Base-by-base conservation (phyloP, 2,113 vertebrate genomes). In the Solea senegalensis region DNA sequence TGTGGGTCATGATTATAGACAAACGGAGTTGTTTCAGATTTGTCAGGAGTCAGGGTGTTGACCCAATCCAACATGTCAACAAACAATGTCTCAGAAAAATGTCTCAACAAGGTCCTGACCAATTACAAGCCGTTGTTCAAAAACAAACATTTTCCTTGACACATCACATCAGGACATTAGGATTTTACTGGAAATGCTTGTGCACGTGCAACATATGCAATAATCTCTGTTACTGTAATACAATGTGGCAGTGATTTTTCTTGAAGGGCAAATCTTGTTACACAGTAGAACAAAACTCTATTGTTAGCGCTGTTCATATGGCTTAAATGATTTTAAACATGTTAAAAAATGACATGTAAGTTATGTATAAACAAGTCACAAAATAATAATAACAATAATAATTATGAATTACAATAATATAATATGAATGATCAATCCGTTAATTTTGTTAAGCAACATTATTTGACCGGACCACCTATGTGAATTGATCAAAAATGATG, bases 71-170 rank as follows among this genome's bases (percentile, higher is more conserved):
- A 73, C 71, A 75, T 48, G 54, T 80, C 78, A 76, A 81, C 43
- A 81, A 85, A 80, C 72, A 74, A 60, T 16, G 39, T 72, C 57
- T 76, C 39, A 40, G 60, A 82, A 72, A 69, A 76, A 83, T 74
- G 58, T 84, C 65, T 40, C 46, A 52, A 50, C 3, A 0, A 69
- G 50, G 44, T 65, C 46, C 63, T 1, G 46, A 58, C 28, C n/a
- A 64, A 71, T 65, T 7, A 40, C 52, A 73, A 80, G 51, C 55
- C 60, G 62, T 73, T 71, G 48, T 86, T 67, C 5, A 60, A 85
- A 76, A 88, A 76, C 39, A 75, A 77, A 76, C 9, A 51, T 80
- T 79, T 72, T 80, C 64, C 74, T 78, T 81, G 45, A 70, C 48
- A 34, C 43, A 78, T 75, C 40, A 49, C 53, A 71, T n/a, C 84